Base-by-base conservation (phyloP, 2,888 invertebrate genomes). In the Conchocele bisecta region DNA sequence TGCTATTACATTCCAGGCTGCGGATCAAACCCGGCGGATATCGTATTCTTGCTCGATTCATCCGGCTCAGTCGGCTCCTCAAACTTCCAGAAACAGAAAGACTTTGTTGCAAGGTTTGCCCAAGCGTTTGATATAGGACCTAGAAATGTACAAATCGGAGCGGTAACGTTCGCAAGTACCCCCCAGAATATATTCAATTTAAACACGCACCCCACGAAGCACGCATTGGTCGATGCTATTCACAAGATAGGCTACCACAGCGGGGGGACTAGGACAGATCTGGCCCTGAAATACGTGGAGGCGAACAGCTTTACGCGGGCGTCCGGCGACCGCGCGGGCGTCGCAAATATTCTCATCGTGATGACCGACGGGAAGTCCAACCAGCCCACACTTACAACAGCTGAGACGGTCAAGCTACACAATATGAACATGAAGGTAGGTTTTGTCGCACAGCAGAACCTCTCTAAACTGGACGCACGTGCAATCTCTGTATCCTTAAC, bases 301-400 rank as follows among this genome's bases (percentile, higher is more conserved):
- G 71, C 65, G 13, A 80, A 83, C 64, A 81, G 79, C 48, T 85
- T 86, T 67, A 84, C 80, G 0, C 53, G 72, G 15, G 75, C 82
- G 29, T 73, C 82, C 22, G 86, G 86, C 3, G 83, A 83, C 58
- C 64, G 86, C 50, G 70, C 75, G 37, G 64, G 78, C 1, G 85
- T 84, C 15, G 81, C 84, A 26, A 83, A 85, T 65, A 84, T 86
- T 41, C 68, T 85, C 37, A 83, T 86, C 41, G 83, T 84, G 4
- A 80, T 86, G 81, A 86, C 85, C 0, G 85, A 86, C 39, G 85
- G 86, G 6, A 65, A 81, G 65, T 84, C 84, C 9, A 83, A 77
- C 54, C 57, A 70, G 53, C 78, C 77, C 17, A 35, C 61, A 11
- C 61, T 70, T 7, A 84, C 83, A 0, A 51, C 75, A 11, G 70